Evolutionary conservation across 2,888 invertebrate genomes (phyloP).

Genomic region (Drosophila quinaria): DNA sequence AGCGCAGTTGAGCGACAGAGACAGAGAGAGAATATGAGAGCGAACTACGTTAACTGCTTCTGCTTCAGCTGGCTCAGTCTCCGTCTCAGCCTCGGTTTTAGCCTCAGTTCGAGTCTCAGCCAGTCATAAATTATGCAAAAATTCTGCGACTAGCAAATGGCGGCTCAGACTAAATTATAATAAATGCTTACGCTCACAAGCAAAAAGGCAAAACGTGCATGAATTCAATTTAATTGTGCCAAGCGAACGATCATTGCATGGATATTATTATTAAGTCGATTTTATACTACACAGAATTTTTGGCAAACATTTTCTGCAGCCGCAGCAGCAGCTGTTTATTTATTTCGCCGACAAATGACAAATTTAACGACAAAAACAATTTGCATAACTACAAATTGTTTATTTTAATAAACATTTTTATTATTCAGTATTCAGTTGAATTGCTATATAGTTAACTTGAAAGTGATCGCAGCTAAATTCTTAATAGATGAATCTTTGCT

Average conservation of each 20-base stretch:
- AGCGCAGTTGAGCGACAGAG: slow-evolving; percentile 15
- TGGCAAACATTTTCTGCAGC: slow-evolving; percentile 16
- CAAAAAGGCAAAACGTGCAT: not conserved
- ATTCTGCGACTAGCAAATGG: slow-evolving; percentile 73
- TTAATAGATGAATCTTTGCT: not conserved
- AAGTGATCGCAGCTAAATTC: slow-evolving; percentile 8
- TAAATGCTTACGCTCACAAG: slow-evolving; percentile 11
- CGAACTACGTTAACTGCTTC: slow-evolving; percentile 18
- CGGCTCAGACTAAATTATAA: slow-evolving; percentile 45
- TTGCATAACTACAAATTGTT: slow-evolving; percentile 10
- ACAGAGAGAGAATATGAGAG: not conserved
- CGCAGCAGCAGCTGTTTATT: slow-evolving; percentile 13
- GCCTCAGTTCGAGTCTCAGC: slow-evolving; percentile 51
- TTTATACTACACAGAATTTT: slow-evolving; percentile 7
- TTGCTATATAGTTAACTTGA: not conserved
- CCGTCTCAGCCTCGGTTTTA: slow-evolving; percentile 19
- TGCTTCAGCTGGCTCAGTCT: slow-evolving; percentile 4
- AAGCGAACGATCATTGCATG: slow-evolving; percentile 10
- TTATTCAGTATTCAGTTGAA: slow-evolving; percentile 12
- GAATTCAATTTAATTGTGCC: slow-evolving; percentile 15
- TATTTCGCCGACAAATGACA: slow-evolving; percentile 19
- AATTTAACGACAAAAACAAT: slow-evolving; percentile 14
- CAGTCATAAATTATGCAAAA: slow-evolving; percentile 78
- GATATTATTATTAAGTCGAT: slow-evolving; percentile 6
- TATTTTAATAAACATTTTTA: slow-evolving; percentile 10